phyloP scores from a whole-genome alignment of 2,888 invertebrate species.

The Drosophila seclusa region DNA sequence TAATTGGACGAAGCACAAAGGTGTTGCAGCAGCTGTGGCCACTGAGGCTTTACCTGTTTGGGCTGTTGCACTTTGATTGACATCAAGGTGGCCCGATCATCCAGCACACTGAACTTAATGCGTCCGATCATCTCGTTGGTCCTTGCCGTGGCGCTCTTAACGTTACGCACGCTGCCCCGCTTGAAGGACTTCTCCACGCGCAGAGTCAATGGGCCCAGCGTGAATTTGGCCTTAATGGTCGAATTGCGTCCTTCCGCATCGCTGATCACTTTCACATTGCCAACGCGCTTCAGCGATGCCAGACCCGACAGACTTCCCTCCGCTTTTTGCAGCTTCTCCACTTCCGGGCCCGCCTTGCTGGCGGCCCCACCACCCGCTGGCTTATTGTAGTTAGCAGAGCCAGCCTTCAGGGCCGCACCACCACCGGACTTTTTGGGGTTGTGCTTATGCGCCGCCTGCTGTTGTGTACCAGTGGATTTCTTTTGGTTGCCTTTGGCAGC shows the following conservation, averaged over 20 bases:
- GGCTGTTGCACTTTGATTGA: slow-evolving; percentile 94
- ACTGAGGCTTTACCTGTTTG: slow-evolving; percentile 88
- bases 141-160: slow-evolving; percentile 94
- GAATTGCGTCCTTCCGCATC: slow-evolving; percentile 90
- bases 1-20: slow-evolving; percentile 55
- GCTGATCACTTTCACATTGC: slow-evolving; percentile 92
- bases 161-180: slow-evolving; percentile 91
- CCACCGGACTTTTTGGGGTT: slow-evolving; percentile 74
- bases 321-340: slow-evolving; percentile 86
- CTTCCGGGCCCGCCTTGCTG: slow-evolving; percentile 55
- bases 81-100: slow-evolving; percentile 92
- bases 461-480: slow-evolving; percentile 66
- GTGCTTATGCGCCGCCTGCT: slow-evolving; percentile 70
- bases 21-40: background rate
- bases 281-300: slow-evolving; percentile 91
- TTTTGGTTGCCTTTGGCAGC: slow-evolving; percentile 65
- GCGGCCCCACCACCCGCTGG: slow-evolving; percentile 57
- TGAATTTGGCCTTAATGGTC: slow-evolving; percentile 92
- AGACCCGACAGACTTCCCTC: slow-evolving; percentile 92
- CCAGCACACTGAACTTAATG: slow-evolving; percentile 90
- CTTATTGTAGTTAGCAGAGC: slow-evolving; percentile 66
- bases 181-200: slow-evolving; percentile 89
- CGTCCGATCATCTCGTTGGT: slow-evolving; percentile 94
- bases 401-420: slow-evolving; percentile 82
- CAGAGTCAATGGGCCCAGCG: slow-evolving; percentile 91